phyloP scores from a whole-genome alignment of 2,888 invertebrate genomes.

The Gandaritis pyraliata region DNA sequence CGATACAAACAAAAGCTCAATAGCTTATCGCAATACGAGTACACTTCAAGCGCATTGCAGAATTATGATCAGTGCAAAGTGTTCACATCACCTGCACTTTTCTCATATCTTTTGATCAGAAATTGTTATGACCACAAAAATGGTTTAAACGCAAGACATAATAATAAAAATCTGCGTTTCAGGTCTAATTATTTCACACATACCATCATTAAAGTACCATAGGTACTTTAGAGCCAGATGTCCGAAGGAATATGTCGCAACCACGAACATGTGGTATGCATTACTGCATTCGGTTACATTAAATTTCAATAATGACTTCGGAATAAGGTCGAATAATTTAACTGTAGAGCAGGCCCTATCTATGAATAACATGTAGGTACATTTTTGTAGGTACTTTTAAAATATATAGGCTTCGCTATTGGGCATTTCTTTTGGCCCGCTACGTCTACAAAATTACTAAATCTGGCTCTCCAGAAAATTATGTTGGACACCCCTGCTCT shows the following conservation, averaged over 20 bases:
- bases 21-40: no score
- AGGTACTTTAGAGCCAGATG: constrained; percentile 50
- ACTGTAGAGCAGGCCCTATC: no score
- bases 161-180: constrained; percentile 4
- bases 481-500: no score
- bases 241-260: constrained; percentile 47
- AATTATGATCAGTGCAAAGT: no score
- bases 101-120: neutral
- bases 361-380: no score
- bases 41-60: no score
- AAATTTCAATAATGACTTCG: constrained; percentile 43
- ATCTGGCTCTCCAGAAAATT: no score
- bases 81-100: constrained; percentile 3
- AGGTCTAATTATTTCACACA: constrained; percentile 29
- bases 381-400: no score
- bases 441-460: no score
- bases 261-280: constrained; percentile 54
- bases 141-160: neutral
- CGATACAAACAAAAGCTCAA: no score
- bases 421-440: no score
- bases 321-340: constrained; percentile 26
- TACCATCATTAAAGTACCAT: constrained; percentile 35
- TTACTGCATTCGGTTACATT: constrained; percentile 46
- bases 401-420: no score
- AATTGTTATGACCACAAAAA: neutral